Evolutionary conservation across 1,140 invertebrate species (phyloP), one percentile per base, ranked within the genome.

Genomic region (Agraylea sexmaculata): DNA sequence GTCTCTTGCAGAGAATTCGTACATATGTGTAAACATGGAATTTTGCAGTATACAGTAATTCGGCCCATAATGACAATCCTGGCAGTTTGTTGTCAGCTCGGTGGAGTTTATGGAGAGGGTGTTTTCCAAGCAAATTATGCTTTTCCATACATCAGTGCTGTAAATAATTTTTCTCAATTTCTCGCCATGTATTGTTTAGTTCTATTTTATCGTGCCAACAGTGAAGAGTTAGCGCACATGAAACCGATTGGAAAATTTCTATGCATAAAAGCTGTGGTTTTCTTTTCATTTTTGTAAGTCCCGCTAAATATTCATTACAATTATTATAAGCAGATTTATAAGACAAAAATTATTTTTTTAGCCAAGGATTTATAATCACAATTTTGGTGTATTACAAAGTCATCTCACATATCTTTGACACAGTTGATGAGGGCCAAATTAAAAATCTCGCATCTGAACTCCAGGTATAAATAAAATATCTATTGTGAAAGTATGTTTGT

Each of bases 261-360:
- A n/a, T 96, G 92, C 59, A 94, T 97, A 43, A 97, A 97, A 72
- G 85, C 88, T 53, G 92, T 97, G 38, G 88, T 97, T 10, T 97
- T 97, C 68, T 90, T 95, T 54, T 94, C 91, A 38, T 97, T 97
- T 66, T 95, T 94, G 90, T 94, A 77, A 83, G 87, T 80, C 39
- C 42, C 27, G 15, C 7, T 32, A 32, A 11, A 8, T 32, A 32
- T n/a, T 16, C 1, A 30, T 43, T 21, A 29, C 8, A 30, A 21
- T n/a, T 33, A 17, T 34, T 27, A n/a, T 37, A 5, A 18, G 20
- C 25, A 3, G 8, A 7, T 17, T 1, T 11, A 25, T 28, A 32
- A 15, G 20, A 17, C 32, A 29, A 20, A 43, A 44, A 53, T 47
- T 60, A 51, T 43, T 44, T 60, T 76, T 77, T 15, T 62, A 91